These are phyloP conservation scores for Amphimedon queenslandica DNA, from an alignment of 37 sponge, comb jelly and placozoan genomes.

Conservation along the genomic window DNA sequence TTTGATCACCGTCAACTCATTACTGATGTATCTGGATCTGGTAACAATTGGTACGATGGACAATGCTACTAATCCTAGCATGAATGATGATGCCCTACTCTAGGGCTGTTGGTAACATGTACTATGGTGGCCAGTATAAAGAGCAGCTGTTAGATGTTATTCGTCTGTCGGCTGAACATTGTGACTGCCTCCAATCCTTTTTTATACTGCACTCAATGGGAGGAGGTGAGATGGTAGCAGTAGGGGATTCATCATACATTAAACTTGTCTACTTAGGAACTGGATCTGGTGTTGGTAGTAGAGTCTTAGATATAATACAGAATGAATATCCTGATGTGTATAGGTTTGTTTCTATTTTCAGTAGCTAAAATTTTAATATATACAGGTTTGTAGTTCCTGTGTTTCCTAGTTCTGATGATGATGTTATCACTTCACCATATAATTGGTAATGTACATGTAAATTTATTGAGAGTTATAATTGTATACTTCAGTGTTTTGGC, in stretches of 20 bases:
- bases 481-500: slow-evolving; percentile 73
- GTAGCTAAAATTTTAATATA: not conserved
- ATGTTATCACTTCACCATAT: slow-evolving; percentile 99
- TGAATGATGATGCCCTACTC: not conserved
- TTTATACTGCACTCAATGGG: slow-evolving; percentile 98
- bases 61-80: not conserved
- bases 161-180: slow-evolving; percentile 79
- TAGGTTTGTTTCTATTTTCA: slow-evolving; percentile 21
- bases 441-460: slow-evolving; percentile 63
- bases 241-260: not conserved
- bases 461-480: not conserved
- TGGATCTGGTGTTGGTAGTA: slow-evolving; percentile 96
- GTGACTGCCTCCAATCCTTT: slow-evolving; percentile 95
- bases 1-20: slow-evolving; percentile 90
- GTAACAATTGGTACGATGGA: slow-evolving; percentile 88
- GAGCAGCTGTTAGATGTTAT: slow-evolving; percentile 80
- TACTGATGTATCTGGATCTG: slow-evolving; percentile 96
- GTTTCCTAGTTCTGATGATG: slow-evolving; percentile 95
- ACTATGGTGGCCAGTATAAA: slow-evolving; percentile 77
- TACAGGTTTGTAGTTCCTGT: slow-evolving; percentile 83
- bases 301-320: slow-evolving; percentile 66
- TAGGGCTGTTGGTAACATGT: slow-evolving; percentile 90
- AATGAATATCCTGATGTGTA: slow-evolving; percentile 92
- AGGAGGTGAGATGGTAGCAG: slow-evolving; percentile 75
- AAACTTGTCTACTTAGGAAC: slow-evolving; percentile 65